These are phyloP conservation scores for human DNA, from an alignment of 2,113 vertebrate genomes.

Conservation along the genomic window DNA sequence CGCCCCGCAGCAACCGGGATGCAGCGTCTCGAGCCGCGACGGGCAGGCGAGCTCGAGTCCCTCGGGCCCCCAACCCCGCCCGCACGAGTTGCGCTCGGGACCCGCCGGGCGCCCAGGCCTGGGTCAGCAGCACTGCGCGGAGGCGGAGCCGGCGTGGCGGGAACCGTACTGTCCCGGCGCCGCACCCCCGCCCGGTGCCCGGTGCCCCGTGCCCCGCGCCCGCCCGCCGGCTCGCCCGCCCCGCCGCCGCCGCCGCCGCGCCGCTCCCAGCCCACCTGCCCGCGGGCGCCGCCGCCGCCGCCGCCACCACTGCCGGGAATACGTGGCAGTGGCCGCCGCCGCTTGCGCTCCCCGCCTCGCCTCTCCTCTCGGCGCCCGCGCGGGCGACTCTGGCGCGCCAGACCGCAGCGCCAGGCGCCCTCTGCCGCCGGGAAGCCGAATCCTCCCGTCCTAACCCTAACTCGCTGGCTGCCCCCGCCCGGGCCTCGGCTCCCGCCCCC, in stretches of 20 bases:
- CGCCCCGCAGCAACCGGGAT: background rate
- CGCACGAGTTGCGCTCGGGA: slow-evolving; percentile 62
- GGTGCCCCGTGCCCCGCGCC: background rate
- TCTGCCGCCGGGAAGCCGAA: slow-evolving; percentile 79
- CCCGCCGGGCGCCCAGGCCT: slow-evolving; percentile 40
- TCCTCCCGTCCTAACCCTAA: slow-evolving; percentile 72
- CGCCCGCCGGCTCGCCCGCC: background rate
- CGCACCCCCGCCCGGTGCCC: background rate
- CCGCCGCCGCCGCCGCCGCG: background rate
- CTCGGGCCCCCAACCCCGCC: background rate
- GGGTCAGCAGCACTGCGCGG: background rate
- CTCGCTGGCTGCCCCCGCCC: background rate
- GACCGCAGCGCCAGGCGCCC: slow-evolving; percentile 80
- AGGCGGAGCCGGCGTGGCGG: slow-evolving; percentile 26
- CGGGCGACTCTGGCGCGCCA: slow-evolving; percentile 53
- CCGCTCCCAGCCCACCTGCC: background rate
- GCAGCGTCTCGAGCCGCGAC: background rate
- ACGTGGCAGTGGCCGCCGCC: slow-evolving; percentile 72
- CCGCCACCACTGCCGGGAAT: slow-evolving; percentile 47
- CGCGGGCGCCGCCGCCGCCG: slow-evolving; percentile 47
- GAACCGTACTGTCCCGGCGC: slow-evolving; percentile 42
- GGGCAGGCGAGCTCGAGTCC: background rate
- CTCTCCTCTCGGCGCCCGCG: slow-evolving; percentile 57
- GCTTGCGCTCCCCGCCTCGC: slow-evolving; percentile 47
- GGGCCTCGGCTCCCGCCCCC: background rate